These are phyloP conservation scores for Narcine bancroftii DNA, from an alignment of 2,113 vertebrate genomes.

Conservation along the genomic window DNA sequence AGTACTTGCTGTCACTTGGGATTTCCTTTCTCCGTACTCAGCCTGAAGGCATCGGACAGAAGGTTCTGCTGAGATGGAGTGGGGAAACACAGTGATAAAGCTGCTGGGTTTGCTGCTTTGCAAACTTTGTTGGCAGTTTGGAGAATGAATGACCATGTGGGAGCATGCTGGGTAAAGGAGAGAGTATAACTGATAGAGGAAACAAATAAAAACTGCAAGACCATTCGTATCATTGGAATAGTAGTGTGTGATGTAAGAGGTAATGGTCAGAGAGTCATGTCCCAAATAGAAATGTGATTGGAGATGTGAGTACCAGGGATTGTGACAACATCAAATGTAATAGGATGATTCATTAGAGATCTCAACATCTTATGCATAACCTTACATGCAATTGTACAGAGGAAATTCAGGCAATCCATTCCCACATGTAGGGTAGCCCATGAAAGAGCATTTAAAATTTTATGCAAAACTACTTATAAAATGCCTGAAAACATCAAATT, in stretches of 20 bases:
- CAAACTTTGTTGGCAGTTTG: background rate
- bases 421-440: too few species aligned
- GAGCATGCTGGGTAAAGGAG: background rate
- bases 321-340: too few species aligned
- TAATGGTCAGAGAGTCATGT: too few species aligned
- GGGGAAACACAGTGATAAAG: background rate
- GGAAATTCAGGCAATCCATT: too few species aligned
- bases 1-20: background rate
- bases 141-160: background rate
- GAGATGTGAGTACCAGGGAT: too few species aligned
- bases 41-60: background rate
- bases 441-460: too few species aligned
- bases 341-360: too few species aligned
- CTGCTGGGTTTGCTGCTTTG: background rate
- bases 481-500: background rate
- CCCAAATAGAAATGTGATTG: too few species aligned
- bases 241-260: background rate
- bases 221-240: background rate
- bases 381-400: too few species aligned
- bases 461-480: too few species aligned
- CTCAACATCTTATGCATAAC: too few species aligned
- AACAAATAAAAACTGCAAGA: background rate
- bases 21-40: background rate
- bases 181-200: background rate
- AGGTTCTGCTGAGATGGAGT: background rate